phyloP scores from a whole-genome alignment of 2,113 vertebrate genomes.

The Carettochelys insculpta region DNA sequence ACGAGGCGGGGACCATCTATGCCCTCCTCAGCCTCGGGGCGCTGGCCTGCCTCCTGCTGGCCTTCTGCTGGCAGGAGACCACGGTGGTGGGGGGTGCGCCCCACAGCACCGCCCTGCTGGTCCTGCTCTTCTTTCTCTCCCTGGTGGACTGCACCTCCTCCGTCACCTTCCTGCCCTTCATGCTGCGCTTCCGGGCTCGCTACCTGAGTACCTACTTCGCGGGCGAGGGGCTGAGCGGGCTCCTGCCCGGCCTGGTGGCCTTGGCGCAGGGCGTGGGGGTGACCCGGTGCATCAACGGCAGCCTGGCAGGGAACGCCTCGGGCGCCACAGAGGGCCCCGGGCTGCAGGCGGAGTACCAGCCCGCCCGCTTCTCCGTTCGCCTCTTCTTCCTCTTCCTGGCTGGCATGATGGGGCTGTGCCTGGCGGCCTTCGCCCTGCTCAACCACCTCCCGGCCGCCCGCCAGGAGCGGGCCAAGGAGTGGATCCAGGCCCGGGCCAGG shows the following conservation, averaged over 20 bases:
- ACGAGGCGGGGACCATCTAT: slow-evolving; percentile 74
- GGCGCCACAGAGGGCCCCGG: not conserved
- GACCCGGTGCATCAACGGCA: slow-evolving; percentile 70
- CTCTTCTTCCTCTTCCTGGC: slow-evolving; percentile 83
- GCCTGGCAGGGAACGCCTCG: slow-evolving; percentile 30
- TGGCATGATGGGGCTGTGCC: slow-evolving; percentile 80
- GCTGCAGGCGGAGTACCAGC: slow-evolving; percentile 71
- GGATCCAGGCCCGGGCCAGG: not conserved
- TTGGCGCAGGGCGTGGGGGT: slow-evolving; percentile 81
- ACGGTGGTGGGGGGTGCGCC: slow-evolving; percentile 53
- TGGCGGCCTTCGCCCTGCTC: slow-evolving; percentile 80
- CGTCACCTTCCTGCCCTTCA: slow-evolving; percentile 87
- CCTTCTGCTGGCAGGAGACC: slow-evolving; percentile 82
- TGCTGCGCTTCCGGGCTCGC: slow-evolving; percentile 75
- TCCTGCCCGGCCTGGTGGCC: slow-evolving; percentile 81
- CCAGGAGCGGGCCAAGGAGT: slow-evolving; percentile 35
- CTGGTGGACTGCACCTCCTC: slow-evolving; percentile 86
- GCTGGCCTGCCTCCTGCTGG: slow-evolving; percentile 76
- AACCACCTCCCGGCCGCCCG: slow-evolving; percentile 74
- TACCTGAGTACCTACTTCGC: slow-evolving; percentile 84
- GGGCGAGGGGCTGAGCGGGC: slow-evolving; percentile 84
- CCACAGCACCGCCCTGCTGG: slow-evolving; percentile 77
- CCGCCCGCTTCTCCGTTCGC: slow-evolving; percentile 76
- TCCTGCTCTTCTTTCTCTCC: slow-evolving; percentile 81
- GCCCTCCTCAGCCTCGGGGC: slow-evolving; percentile 73